phyloP scores from a whole-genome alignment of 2,888 invertebrate species.

The Lordiphosa fenestrarum region DNA sequence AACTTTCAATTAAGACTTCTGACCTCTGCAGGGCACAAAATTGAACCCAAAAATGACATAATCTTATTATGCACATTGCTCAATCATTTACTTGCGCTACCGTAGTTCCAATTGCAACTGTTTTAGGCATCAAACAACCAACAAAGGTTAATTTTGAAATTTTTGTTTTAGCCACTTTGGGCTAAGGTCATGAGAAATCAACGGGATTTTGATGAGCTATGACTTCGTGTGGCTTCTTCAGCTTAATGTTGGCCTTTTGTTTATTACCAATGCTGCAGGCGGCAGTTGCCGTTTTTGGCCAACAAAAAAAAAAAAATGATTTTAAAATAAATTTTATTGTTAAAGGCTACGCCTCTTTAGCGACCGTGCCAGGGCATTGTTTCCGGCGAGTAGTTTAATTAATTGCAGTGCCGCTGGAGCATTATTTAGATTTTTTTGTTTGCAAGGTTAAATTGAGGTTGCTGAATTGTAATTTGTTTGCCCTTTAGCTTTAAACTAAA shows the following conservation, averaged over 20 bases:
- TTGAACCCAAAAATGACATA: conserved; percentile 26
- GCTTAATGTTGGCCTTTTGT: conserved; percentile 52
- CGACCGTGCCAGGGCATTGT: conserved; percentile 50
- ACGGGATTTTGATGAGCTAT: conserved; percentile 63
- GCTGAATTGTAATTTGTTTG: conserved; percentile 28
- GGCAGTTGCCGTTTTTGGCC: conserved; percentile 48
- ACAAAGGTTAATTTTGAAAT: conserved; percentile 21
- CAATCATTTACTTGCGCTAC: conserved; percentile 39
- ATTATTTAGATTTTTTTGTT: conserved; percentile 29
- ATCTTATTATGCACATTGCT: conserved; percentile 44
- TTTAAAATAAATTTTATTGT: conserved; percentile 32
- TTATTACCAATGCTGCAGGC: conserved; percentile 53
- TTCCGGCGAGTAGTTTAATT: conserved; percentile 39
- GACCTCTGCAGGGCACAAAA: conserved; percentile 19
- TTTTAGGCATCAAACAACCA: conserved; percentile 47
- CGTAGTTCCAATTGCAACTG: conserved; percentile 53
- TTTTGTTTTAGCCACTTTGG: conserved; percentile 38
- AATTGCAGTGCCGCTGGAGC: conserved; percentile 38
- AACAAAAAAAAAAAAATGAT: conserved; percentile 19
- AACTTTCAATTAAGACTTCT: conserved; percentile 7
- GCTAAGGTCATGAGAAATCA: conserved; percentile 70
- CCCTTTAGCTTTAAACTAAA: conserved; percentile 23
- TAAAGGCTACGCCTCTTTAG: conserved; percentile 39
- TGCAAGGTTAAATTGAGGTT: conserved; percentile 50
- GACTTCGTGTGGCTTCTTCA: conserved; percentile 40